Base-by-base conservation (phyloP, 1,140 invertebrate genomes). In the Macrocentrus cingulum region DNA sequence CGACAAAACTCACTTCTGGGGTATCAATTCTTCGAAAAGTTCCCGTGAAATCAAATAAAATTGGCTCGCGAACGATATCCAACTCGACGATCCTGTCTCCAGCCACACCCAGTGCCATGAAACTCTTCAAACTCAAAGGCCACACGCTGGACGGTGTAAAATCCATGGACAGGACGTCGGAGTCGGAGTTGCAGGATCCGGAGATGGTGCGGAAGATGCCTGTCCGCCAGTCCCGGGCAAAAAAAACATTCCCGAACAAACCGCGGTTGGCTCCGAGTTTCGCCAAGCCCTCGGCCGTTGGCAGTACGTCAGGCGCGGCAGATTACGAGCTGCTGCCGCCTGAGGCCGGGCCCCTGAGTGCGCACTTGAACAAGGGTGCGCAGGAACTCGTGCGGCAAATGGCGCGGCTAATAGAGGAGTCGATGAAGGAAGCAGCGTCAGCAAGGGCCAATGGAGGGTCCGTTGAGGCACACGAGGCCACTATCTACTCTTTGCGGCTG, bases 401-500 rank as follows among this genome's bases (percentile, higher is more conserved):
- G 69, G 74, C 70, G 0, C 67, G 73, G 19, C 39, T 80, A 4
- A 76, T 80, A 61, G 76, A 76, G 20, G 76, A 80, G 7, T 66
- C 68, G 2, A 61, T 79, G 1, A 73, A 71, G 25, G 67, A 77
- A 18, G 69, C 75, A 6, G 71, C 74, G 3, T 62, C 71, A 9
- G 61, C 48, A 7, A 73, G 65, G 29, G 64, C 64, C 7, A 64
- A 62, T 0, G 54, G 46, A 5, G 61, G 55, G 15, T 54, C 61
- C 0, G 46, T 59, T 0, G 70, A 73, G 4, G 68, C 66, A 45
- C 71, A 81, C 7, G 83, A 85, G 60, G 85, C 84, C 0, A 81
- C 75, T 3, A 79, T 87, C 55, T 79, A 82, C 34, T 72, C 71
- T 2, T 63, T 88, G 11, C 79, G 84, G 59, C 64, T 88, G 15